Percentiles rank a stretch among this genome's conserved stretches.
These are phyloP conservation scores for Verasper variegatus DNA, from an alignment of 2,113 vertebrate genomes.

Conservation along the genomic window DNA sequence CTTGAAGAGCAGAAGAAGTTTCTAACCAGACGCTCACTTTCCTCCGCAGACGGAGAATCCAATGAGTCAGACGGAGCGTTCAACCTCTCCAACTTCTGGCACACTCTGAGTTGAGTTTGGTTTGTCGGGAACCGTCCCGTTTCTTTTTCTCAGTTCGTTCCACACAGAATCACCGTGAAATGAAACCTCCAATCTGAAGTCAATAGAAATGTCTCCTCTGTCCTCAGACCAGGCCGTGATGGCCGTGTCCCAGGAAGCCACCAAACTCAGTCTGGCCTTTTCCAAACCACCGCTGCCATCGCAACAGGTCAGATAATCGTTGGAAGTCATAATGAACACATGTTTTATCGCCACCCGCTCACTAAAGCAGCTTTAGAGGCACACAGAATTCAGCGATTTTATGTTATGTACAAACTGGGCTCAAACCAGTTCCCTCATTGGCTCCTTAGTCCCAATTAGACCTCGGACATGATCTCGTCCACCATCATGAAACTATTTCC, in stretches of 20 bases:
- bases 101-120: constrained; percentile 84
- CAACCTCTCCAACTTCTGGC: constrained; percentile 88
- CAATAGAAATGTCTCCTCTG: constrained; percentile 1
- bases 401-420: no score
- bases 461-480: no score
- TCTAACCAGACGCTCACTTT: no score
- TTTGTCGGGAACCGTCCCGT: background rate
- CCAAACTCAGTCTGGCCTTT: constrained; percentile 89
- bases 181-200: no score
- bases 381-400: no score
- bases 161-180: no score
- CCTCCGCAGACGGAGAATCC: constrained; percentile 86
- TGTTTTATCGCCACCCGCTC: background rate
- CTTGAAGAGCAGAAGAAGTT: no score
- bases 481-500: no score
- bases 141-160: no score
- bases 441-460: background rate
- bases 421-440: no score
- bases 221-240: constrained; percentile 86
- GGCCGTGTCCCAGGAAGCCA: constrained; percentile 87
- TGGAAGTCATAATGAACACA: background rate
- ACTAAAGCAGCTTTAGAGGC: no score
- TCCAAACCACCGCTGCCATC: constrained; percentile 84
- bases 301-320: constrained; percentile 78
- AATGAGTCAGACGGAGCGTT: constrained; percentile 83